These are phyloP conservation scores for Metopia argyrocephala DNA, from an alignment of 2,888 invertebrate genomes.

Conservation along the genomic window DNA sequence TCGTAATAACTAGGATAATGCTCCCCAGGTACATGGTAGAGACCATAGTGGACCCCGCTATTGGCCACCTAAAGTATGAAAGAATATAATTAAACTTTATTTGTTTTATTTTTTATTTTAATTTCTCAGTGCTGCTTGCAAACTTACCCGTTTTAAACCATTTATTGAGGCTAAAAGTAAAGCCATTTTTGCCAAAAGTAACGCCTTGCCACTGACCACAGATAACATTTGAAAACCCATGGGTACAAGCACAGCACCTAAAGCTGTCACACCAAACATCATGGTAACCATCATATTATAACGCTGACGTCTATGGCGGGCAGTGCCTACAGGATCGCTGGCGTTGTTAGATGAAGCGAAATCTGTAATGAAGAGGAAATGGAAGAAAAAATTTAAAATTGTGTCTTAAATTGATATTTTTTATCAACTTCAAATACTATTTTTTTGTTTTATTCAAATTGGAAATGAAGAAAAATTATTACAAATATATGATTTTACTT, in stretches of 20 bases:
- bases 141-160: conserved; percentile 85
- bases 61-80: conserved; percentile 83
- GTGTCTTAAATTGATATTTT: neutral
- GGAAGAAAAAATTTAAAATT: neutral
- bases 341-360: neutral
- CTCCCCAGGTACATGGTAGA: conserved; percentile 82
- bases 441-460: too few relatives aligned
- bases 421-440: neutral
- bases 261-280: conserved; percentile 87
- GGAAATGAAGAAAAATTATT: too few relatives aligned
- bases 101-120: conserved; percentile 65
- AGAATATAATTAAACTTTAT: conserved; percentile 78
- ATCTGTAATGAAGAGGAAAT: neutral
- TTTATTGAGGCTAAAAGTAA: conserved; percentile 88
- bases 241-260: conserved; percentile 87
- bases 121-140: neutral
- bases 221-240: conserved; percentile 92
- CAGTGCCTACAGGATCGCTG: conserved; percentile 68
- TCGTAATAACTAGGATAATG: conserved; percentile 74
- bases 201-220: conserved; percentile 88
- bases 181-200: conserved; percentile 89
- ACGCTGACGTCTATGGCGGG: conserved; percentile 81
- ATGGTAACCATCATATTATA: conserved; percentile 87
- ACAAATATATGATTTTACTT: too few relatives aligned
- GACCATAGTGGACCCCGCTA: conserved; percentile 87